Percentiles rank a stretch among this genome's conserved stretches.
Conservation (phyloP, 2,113 vertebrate species). For the Ameiurus melas region DNA sequence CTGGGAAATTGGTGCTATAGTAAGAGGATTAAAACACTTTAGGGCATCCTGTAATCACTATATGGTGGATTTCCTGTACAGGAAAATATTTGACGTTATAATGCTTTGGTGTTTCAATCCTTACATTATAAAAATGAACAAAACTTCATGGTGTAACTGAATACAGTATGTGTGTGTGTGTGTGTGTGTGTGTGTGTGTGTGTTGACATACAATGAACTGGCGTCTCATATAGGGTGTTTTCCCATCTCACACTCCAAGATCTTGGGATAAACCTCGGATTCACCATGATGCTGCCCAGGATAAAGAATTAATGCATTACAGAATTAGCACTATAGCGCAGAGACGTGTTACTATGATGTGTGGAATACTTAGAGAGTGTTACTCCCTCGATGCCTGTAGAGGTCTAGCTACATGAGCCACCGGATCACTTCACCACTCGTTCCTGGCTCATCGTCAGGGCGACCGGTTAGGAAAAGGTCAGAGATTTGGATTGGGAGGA, state of each 20-base stretch:
- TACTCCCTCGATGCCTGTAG: not conserved
- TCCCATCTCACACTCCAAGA: not conserved
- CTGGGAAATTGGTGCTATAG: no score
- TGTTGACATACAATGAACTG: not conserved
- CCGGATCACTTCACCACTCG: not conserved
- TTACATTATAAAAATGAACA: not conserved
- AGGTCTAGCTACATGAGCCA: not conserved
- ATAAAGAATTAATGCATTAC: not conserved
- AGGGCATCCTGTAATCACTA: no score
- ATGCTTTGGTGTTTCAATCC: not conserved
- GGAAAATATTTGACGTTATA: no score
- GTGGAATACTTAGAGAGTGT: not conserved
- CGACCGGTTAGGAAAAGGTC: conserved; percentile 61
- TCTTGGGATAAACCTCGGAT: not conserved
- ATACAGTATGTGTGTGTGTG: not conserved
- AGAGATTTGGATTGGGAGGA: conserved; percentile 63
- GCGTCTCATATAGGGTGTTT: not conserved
- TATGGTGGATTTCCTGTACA: no score
- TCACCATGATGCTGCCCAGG: not conserved
- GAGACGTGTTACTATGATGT: not conserved
- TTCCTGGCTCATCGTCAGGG: conserved; percentile 40
- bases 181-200: no score
- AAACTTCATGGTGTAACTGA: not conserved
- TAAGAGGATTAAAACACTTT: no score
- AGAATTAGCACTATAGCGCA: not conserved